Conservation (phyloP, 1,140 invertebrate genomes). For the Nasonia vitripennis region DNA sequence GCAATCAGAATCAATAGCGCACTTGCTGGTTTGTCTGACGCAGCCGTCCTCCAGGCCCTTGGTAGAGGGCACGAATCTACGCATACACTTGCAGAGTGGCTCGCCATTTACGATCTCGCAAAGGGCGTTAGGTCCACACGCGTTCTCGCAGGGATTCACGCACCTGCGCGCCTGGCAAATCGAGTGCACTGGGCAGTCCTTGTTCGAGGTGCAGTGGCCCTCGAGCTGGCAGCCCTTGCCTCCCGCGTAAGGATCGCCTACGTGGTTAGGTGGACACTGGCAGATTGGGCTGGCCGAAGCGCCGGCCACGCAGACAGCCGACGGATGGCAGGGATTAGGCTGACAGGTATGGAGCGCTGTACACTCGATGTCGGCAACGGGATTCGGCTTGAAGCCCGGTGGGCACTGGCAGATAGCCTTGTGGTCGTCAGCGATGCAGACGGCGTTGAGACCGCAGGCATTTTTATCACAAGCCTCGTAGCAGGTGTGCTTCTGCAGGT, state of each 20-base stretch:
- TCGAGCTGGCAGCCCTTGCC: constrained; percentile 84
- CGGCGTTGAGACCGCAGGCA: constrained; percentile 89
- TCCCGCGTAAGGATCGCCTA: constrained; percentile 82
- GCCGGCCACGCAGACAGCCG: constrained; percentile 84
- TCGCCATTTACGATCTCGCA: constrained; percentile 85
- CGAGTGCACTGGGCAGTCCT: constrained; percentile 86
- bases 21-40: constrained; percentile 80
- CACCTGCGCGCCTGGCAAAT: constrained; percentile 84
- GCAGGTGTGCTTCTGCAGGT: constrained; percentile 88
- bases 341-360: constrained; percentile 81
- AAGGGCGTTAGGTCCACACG: constrained; percentile 85
- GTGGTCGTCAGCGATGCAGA: constrained; percentile 91
- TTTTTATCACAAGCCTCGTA: constrained; percentile 87
- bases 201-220: constrained; percentile 81
- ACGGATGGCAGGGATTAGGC: constrained; percentile 87
- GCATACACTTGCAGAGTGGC: constrained; percentile 84
- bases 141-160: constrained; percentile 85
- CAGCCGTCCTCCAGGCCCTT: constrained; percentile 83
- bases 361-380: constrained; percentile 87
- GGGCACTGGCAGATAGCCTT: constrained; percentile 89
- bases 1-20: constrained; percentile 85
- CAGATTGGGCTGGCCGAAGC: constrained; percentile 78
- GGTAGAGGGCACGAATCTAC: constrained; percentile 80
- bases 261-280: constrained; percentile 83
- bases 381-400: constrained; percentile 86